These are phyloP conservation scores for Hafferia zeledoni DNA, from an alignment of 2,797 vertebrate genomes.

Conservation along the genomic window DNA sequence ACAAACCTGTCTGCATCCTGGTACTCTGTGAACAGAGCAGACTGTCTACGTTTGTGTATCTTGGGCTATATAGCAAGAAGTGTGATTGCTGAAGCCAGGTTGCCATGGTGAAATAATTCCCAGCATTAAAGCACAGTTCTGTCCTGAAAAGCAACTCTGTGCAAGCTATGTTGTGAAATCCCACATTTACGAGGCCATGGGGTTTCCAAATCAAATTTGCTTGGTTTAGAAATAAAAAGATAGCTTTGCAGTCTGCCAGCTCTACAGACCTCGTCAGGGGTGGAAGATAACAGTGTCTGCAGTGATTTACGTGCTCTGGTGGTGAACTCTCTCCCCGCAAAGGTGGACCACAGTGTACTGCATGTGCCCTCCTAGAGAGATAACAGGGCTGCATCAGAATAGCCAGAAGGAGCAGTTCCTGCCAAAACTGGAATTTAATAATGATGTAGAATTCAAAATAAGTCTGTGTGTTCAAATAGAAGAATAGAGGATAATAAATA, in stretches of 20 bases:
- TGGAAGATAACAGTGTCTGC: not conserved
- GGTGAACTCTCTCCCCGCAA: not conserved
- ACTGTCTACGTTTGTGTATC: not conserved
- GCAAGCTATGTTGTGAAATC: constrained; percentile 23
- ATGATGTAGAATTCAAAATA: not conserved
- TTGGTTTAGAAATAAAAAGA: constrained; percentile 30
- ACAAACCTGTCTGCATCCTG: not conserved
- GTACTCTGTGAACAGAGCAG: not conserved
- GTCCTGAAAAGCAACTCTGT: constrained; percentile 50
- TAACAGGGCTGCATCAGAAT: not conserved
- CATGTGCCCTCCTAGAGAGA: not conserved
- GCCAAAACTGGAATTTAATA: not conserved
- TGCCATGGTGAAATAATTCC: constrained; percentile 57
- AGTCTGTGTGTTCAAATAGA: not conserved
- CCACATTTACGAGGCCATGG: not conserved
- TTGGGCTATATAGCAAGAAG: constrained; percentile 3
- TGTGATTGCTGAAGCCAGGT: constrained; percentile 20
- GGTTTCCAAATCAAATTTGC: constrained; percentile 49
- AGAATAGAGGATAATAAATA: not conserved
- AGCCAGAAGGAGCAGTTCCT: not conserved
- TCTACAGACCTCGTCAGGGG: not conserved
- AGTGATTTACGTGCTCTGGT: not conserved
- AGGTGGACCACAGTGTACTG: not conserved
- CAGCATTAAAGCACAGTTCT: constrained; percentile 41
- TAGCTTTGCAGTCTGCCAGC: not conserved